phyloP scores from a whole-genome alignment of 2,888 invertebrate species.

The Agapetus fuscipes region DNA sequence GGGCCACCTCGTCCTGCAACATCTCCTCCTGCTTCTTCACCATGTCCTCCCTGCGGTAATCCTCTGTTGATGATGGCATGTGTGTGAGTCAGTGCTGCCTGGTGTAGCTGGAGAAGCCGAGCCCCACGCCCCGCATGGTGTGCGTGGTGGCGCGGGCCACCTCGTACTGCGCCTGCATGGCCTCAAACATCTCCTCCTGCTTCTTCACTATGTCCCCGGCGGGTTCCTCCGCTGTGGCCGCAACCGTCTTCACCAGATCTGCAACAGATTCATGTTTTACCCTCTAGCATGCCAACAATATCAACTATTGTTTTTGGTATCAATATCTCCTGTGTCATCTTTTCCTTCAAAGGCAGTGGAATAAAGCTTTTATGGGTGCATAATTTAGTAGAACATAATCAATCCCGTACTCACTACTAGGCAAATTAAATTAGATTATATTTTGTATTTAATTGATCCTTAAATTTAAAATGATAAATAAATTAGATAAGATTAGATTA shows the following conservation, averaged over 20 bases:
- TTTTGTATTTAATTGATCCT: too few relatives aligned
- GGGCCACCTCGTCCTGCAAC: constrained; percentile 94
- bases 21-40: constrained; percentile 72
- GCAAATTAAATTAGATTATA: too few relatives aligned
- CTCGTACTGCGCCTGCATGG: constrained; percentile 94
- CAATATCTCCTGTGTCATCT: too few relatives aligned
- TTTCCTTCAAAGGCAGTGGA: background rate
- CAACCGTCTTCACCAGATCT: constrained; percentile 35
- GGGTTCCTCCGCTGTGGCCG: constrained; percentile 30
- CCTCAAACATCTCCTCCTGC: constrained; percentile 80
- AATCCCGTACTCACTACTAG: too few relatives aligned
- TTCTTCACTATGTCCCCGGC: constrained; percentile 53
- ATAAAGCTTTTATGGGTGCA: too few relatives aligned
- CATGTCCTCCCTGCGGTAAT: constrained; percentile 43
- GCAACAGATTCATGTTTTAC: constrained; percentile 19
- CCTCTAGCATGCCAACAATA: too few relatives aligned
- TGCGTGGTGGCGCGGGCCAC: constrained; percentile 92
- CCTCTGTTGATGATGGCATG: too few relatives aligned
- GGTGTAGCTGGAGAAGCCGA: constrained; percentile 59
- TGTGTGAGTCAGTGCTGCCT: constrained; percentile 26
- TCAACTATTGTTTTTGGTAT: background rate
- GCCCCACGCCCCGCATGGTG: constrained; percentile 83
- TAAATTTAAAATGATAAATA: too few relatives aligned
- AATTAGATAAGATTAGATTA: too few relatives aligned
- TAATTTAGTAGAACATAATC: too few relatives aligned